A percentile compares a stretch with the other conserved stretches of the same genome.
These are phyloP conservation scores for Ormyrus nitidulus DNA, from an alignment of 2,888 invertebrate genomes.

Conservation along the genomic window DNA sequence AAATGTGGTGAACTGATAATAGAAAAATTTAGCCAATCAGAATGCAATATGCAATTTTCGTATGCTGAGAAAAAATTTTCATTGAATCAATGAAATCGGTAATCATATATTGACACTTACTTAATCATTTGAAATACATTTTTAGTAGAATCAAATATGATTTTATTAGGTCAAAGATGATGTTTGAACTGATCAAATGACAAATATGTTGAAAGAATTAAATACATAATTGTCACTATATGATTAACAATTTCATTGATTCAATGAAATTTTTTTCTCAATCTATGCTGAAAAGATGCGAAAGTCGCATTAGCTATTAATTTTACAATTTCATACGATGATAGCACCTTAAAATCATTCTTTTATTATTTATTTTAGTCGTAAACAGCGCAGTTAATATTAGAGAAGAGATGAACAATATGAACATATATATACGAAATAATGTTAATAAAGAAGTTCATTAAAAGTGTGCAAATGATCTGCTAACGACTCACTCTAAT, in stretches of 20 bases:
- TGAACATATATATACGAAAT: slow-evolving; percentile 7
- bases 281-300: too few relatives aligned
- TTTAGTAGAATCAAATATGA: neutral
- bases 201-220: too few relatives aligned
- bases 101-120: neutral
- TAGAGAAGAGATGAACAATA: slow-evolving; percentile 7
- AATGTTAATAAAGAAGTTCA: neutral
- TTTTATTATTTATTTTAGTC: slow-evolving; percentile 12
- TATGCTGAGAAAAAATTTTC: neutral
- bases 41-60: neutral
- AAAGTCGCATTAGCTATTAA: neutral
- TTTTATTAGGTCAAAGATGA: too few relatives aligned
- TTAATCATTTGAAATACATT: neutral
- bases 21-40: neutral
- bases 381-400: slow-evolving; percentile 9
- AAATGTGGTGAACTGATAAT: neutral
- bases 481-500: too few relatives aligned
- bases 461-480: neutral
- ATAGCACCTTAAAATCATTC: slow-evolving; percentile 50
- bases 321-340: slow-evolving; percentile 17
- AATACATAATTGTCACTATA: too few relatives aligned
- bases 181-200: too few relatives aligned
- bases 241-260: too few relatives aligned
- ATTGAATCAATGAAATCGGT: neutral
- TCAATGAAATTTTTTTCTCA: too few relatives aligned